Evolutionary conservation across 30 jellyfish, hydroid and myxozoan genomes (phyloP).

Genomic region (Pelagia noctiluca): DNA sequence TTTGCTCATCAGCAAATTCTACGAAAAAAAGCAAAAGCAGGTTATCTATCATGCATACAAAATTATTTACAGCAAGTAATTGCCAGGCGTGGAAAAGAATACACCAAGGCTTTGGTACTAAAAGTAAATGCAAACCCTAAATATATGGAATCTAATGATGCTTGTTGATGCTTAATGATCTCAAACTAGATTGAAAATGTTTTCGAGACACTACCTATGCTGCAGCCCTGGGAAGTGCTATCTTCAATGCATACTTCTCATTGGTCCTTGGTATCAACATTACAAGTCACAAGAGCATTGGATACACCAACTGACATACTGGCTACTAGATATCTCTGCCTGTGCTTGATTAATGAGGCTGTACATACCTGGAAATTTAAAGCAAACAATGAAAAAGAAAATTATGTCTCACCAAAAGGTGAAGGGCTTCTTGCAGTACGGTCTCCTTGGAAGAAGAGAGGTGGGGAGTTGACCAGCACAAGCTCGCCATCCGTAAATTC

Average conservation of each 20-base stretch:
- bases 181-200: too few relatives aligned
- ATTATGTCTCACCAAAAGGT: slow-evolving; percentile 51
- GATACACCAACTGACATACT: too few relatives aligned
- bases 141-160: too few relatives aligned
- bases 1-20: slow-evolving; percentile 31
- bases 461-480: slow-evolving; percentile 50
- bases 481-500: slow-evolving; percentile 7
- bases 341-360: neutral
- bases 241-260: too few relatives aligned
- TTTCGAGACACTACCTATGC: too few relatives aligned
- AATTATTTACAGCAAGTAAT: neutral
- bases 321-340: neutral
- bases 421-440: slow-evolving; percentile 69
- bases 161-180: too few relatives aligned
- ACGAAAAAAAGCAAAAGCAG: neutral
- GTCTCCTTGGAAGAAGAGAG: slow-evolving; percentile 64
- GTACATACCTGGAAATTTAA: neutral
- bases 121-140: too few relatives aligned
- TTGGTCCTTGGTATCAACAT: too few relatives aligned
- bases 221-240: too few relatives aligned
- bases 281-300: too few relatives aligned
- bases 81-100: neutral
- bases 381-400: neutral
- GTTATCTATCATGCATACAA: too few relatives aligned
- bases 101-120: too few relatives aligned